Percentiles rank a stretch among this genome's conserved stretches.
phyloP scores from a whole-genome alignment of 2,113 vertebrate genomes.

The Syngnathus scovelli region DNA sequence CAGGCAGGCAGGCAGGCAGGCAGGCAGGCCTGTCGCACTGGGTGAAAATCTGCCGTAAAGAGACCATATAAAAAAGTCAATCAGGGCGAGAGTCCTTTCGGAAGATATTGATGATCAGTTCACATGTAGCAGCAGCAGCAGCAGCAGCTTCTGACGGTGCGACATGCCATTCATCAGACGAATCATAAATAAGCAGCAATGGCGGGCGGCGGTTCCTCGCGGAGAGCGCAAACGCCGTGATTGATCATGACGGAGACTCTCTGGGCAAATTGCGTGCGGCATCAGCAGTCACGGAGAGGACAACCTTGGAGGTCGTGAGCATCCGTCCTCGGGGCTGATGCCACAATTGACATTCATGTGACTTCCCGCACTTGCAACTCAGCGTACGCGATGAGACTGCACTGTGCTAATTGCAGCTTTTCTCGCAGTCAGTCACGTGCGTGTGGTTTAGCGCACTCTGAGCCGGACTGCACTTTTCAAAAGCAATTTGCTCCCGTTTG shows the following conservation, averaged over 20 bases:
- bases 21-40: no score
- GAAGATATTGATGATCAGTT: no score
- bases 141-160: no score
- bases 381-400: neutral
- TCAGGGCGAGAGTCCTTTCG: no score
- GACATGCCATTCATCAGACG: no score
- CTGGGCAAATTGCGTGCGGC: neutral
- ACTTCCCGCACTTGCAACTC: neutral
- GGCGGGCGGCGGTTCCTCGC: no score
- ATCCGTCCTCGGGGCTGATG: neutral
- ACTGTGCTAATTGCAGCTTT: neutral
- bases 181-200: neutral
- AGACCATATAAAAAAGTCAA: no score
- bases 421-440: neutral
- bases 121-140: no score
- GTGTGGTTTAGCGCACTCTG: no score
- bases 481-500: conserved; percentile 11
- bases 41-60: no score
- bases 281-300: neutral
- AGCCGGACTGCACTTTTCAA: conserved; percentile 4
- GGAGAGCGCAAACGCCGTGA: neutral
- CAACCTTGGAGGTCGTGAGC: neutral
- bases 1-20: no score
- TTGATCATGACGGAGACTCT: neutral
- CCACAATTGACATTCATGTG: neutral